A percentile compares a stretch with the other conserved stretches of the same genome.
Evolutionary conservation across 2,888 invertebrate genomes (phyloP).

Genomic region (Zaprionus obscuricornis): DNA sequence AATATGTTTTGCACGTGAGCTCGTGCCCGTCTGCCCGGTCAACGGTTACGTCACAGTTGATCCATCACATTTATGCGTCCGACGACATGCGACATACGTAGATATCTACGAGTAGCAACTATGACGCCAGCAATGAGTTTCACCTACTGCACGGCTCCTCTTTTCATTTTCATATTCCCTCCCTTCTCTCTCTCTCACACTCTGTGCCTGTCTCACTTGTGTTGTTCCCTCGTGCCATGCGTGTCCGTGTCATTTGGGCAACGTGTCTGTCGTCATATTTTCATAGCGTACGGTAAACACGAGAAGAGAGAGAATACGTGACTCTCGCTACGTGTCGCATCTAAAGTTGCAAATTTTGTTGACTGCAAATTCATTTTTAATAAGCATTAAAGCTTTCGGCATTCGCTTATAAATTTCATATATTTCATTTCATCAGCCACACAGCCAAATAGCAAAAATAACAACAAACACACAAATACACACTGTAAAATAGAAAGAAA

Average conservation of each 20-base stretch:
- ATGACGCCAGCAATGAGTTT: slow-evolving; percentile 32
- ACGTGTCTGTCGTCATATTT: slow-evolving; percentile 57
- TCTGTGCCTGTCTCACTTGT: slow-evolving; percentile 2
- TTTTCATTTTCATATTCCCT: neutral
- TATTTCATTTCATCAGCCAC: slow-evolving; percentile 38
- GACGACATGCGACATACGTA: slow-evolving; percentile 10
- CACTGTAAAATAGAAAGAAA: too few relatives aligned
- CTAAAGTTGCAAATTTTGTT: slow-evolving; percentile 39
- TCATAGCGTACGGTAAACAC: neutral
- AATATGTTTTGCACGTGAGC: slow-evolving; percentile 39
- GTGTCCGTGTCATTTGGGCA: slow-evolving; percentile 57
- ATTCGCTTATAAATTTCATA: slow-evolving; percentile 15
- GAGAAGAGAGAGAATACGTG: slow-evolving; percentile 38
- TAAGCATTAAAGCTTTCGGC: slow-evolving; percentile 35
- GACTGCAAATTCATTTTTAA: slow-evolving; percentile 45
- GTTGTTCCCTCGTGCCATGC: slow-evolving; percentile 30
- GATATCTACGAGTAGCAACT: neutral
- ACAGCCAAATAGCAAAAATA: too few relatives aligned
- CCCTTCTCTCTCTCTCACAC: neutral
- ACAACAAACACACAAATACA: too few relatives aligned
- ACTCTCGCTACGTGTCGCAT: slow-evolving; percentile 43
- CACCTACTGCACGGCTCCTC: neutral
- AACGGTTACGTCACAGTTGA: slow-evolving; percentile 49
- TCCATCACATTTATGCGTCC: slow-evolving; percentile 34
- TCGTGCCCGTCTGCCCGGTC: slow-evolving; percentile 31